These are phyloP conservation scores for Poeciliopsis presidionis DNA, from an alignment of 2,797 vertebrate species.

Conservation along the genomic window DNA sequence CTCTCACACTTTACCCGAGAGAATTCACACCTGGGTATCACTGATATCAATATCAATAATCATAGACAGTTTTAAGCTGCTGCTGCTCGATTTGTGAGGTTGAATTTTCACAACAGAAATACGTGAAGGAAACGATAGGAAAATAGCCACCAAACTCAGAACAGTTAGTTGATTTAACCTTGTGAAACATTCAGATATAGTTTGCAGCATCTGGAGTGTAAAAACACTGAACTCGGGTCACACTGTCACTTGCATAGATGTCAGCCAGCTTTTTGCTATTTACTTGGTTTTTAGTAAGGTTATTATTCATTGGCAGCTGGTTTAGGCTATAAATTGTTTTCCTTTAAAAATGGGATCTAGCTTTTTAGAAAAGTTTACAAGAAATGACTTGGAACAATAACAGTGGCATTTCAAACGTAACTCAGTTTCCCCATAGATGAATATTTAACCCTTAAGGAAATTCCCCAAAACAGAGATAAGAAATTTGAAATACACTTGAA, in stretches of 20 bases:
- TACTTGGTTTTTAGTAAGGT: not conserved
- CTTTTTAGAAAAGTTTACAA: not conserved
- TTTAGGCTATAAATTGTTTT: not conserved
- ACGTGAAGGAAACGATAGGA: not conserved
- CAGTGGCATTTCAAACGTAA: not conserved
- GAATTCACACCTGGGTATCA: conserved; percentile 19
- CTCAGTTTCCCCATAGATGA: not conserved
- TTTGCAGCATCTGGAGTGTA: not conserved
- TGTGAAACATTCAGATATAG: not conserved
- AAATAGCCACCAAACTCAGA: not conserved
- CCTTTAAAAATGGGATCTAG: not conserved
- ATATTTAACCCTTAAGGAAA: not conserved
- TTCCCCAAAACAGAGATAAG: not conserved
- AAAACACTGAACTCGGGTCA: not conserved
- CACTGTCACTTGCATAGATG: not conserved
- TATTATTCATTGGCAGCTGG: not conserved
- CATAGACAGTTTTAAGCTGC: not conserved
- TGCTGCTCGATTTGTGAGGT: not conserved
- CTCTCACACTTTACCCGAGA: conserved; percentile 29
- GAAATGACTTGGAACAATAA: not conserved
- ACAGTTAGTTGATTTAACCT: not conserved
- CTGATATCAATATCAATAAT: conserved; percentile 7
- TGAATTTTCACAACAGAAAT: not conserved
- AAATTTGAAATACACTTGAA: not conserved
- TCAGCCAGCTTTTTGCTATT: not conserved